These are phyloP conservation scores for Erethizon dorsatum DNA, from an alignment of 2,797 vertebrate genomes.

Conservation along the genomic window DNA sequence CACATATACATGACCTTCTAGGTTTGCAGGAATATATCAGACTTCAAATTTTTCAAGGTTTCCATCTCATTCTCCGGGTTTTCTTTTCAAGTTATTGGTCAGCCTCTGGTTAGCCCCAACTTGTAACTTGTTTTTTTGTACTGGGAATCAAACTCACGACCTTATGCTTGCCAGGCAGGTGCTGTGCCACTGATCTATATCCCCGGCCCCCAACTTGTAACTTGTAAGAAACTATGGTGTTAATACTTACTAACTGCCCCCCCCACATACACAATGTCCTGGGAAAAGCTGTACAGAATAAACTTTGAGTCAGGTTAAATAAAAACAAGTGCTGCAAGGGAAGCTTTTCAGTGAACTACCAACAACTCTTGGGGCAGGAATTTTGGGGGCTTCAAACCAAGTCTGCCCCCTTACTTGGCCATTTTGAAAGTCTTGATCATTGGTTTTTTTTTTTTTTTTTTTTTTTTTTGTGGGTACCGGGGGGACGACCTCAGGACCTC, in stretches of 20 bases:
- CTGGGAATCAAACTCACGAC: too few species aligned
- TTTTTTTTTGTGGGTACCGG: too few species aligned
- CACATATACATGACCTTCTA: background rate
- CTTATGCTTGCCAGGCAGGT: too few species aligned
- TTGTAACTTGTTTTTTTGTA: background rate
- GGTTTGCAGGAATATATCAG: background rate
- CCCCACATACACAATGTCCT: background rate
- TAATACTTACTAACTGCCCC: background rate
- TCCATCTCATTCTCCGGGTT: background rate
- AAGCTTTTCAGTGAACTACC: background rate
- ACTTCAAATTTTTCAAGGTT: background rate
- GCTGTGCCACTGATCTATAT: too few species aligned
- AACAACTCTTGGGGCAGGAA: background rate
- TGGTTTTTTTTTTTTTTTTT: too few species aligned
- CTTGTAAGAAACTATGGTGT: background rate
- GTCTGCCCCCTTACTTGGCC: background rate
- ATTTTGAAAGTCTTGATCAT: background rate
- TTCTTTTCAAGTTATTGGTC: slow-evolving; percentile 36
- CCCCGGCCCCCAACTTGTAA: background rate
- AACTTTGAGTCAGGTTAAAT: background rate
- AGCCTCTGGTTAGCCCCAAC: background rate
- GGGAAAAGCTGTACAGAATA: background rate
- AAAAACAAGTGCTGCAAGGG: background rate
- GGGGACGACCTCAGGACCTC: too few species aligned
- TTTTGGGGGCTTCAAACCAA: background rate